phyloP scores from a whole-genome alignment of 2,888 invertebrate species.

The Agonopterix subpropinquella region DNA sequence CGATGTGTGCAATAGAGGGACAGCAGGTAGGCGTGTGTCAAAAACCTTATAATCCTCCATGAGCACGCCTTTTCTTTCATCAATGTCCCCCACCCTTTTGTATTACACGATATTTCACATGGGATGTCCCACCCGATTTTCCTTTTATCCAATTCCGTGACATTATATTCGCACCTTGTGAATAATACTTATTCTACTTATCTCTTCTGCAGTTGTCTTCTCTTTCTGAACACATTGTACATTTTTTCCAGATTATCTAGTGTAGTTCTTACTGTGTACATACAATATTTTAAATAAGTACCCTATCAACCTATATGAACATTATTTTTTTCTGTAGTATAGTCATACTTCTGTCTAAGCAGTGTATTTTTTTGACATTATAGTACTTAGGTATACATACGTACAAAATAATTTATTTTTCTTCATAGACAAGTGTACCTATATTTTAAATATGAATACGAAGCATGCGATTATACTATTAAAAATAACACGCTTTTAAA shows the following conservation, averaged over 20 bases:
- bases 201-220: conserved; percentile 49
- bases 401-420: too few species aligned
- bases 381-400: too few species aligned
- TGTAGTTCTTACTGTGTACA: conserved; percentile 10
- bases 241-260: conserved; percentile 15
- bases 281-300: conserved; percentile 3
- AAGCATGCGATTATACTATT: not conserved
- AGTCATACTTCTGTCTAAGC: too few species aligned
- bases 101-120: conserved; percentile 48
- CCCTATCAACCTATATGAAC: not conserved
- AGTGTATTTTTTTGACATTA: too few species aligned
- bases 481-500: too few species aligned
- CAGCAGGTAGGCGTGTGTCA: conserved; percentile 89
- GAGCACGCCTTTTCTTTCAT: conserved; percentile 63
- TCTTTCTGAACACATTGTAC: conserved; percentile 32
- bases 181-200: conserved; percentile 59
- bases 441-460: not conserved
- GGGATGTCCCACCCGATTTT: conserved; percentile 42
- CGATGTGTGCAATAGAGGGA: conserved; percentile 98
- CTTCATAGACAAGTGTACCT: too few species aligned
- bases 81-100: conserved; percentile 49
- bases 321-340: too few species aligned
- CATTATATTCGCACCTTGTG: conserved; percentile 68
- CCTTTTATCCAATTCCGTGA: conserved; percentile 39
- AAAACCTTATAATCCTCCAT: conserved; percentile 43